A percentile compares a stretch with the other conserved stretches of the same genome.
Conservation (phyloP, 2,888 invertebrate genomes). For the Leptarthrus brevirostris region DNA sequence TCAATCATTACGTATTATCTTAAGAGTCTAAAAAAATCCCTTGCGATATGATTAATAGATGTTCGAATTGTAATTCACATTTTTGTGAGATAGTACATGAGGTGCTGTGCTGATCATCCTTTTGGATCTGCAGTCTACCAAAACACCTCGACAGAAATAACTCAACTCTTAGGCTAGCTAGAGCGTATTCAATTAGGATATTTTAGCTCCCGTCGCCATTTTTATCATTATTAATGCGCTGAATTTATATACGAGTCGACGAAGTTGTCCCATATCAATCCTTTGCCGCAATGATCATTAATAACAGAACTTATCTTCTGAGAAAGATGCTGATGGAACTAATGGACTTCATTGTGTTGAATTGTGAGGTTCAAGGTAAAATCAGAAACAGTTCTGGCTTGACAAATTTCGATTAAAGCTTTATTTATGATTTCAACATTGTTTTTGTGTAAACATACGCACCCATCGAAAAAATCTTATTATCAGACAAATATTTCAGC, state of each 20-base stretch:
- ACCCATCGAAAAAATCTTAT: no score
- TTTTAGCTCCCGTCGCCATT: slow-evolving; percentile 20
- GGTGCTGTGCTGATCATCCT: no score
- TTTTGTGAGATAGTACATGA: no score
- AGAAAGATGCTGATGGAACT: neutral
- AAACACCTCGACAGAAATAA: no score
- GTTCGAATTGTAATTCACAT: no score
- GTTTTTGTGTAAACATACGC: neutral
- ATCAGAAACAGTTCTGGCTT: slow-evolving; percentile 3
- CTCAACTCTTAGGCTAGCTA: neutral
- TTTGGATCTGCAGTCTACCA: no score
- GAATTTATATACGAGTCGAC: neutral
- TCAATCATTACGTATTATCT: no score
- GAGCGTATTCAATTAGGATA: slow-evolving; percentile 18
- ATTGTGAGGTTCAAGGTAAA: slow-evolving; percentile 31
- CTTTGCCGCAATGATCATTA: slow-evolving; percentile 16
- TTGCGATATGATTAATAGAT: no score
- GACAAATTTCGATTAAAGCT: slow-evolving; percentile 19
- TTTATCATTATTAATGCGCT: slow-evolving; percentile 19
- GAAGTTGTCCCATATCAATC: slow-evolving; percentile 25
- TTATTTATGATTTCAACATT: slow-evolving; percentile 28
- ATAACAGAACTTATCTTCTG: slow-evolving; percentile 29
- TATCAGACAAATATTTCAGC: no score
- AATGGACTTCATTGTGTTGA: slow-evolving; percentile 12
- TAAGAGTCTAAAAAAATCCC: no score